These are phyloP conservation scores for Cladopsammia gracilis DNA, from an alignment of 64 coral and sea anemone species.

Conservation along the genomic window DNA sequence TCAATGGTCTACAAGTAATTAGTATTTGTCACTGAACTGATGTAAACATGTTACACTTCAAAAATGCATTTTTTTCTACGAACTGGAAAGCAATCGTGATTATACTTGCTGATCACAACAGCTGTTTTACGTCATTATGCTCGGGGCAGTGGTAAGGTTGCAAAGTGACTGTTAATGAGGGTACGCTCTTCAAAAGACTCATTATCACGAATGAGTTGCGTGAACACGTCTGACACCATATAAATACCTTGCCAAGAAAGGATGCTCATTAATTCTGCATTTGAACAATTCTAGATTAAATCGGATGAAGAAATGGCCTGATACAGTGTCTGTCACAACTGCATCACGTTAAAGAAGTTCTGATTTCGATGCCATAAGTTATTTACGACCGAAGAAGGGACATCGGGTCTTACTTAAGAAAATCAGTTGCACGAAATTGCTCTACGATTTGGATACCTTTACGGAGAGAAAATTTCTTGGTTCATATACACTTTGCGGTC, in stretches of 20 bases:
- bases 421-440: background rate
- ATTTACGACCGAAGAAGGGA: background rate
- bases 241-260: background rate
- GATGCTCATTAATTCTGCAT: conserved; percentile 11
- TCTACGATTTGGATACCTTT: background rate
- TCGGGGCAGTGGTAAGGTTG: background rate
- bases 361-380: background rate
- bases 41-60: background rate
- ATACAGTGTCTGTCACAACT: background rate
- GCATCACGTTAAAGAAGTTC: background rate
- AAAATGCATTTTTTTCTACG: background rate
- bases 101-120: background rate
- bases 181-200: background rate
- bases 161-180: conserved; percentile 6
- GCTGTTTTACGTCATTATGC: conserved; percentile 15
- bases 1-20: too few relatives aligned
- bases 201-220: background rate
- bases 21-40: background rate
- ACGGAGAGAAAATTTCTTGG: background rate
- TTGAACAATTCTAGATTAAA: background rate
- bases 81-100: background rate
- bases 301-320: background rate
- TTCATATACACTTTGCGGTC: background rate
- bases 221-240: background rate
- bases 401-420: background rate